Base-by-base conservation (phyloP, 2,888 invertebrate species). In the Agriotes lineatus region DNA sequence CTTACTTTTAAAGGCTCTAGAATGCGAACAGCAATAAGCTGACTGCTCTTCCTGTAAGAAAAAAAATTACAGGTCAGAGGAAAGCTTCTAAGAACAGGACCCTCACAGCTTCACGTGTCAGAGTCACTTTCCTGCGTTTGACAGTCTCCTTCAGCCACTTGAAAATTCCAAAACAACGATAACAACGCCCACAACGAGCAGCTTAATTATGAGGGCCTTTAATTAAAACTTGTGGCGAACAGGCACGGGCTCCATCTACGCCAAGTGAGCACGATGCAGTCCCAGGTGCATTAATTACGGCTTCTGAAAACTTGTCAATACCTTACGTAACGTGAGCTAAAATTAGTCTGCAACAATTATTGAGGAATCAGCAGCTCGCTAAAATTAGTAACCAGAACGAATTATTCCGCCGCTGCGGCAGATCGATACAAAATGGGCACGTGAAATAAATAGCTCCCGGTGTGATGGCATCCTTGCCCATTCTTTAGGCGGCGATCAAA, bases 171-270 rank as follows among this genome's bases (percentile, higher is more conserved):
- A 20, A 12, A 52, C 18, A 52, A 52, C 10, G 9, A 52, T 12
- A 10, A 14, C 2, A 62, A 39, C n/a, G n/a, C n/a, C n/a, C n/a
- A 25, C 25, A 52, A 50, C 18, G 16, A 22, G 25, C 30, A 56
- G 42, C 63, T 44, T 56, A 63, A 63, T 63, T 63, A 63, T 33
- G 54, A 63, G 44, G 20, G 63, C 61, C 50, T 52, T 62, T 63
- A 63, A 63, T 63, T 63, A 63, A 63, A 63, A 54, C 42, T 63
- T 44, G 63, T 44, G 20, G 22, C 10, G n/a, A 16, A 16, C 37
- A 20, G 37, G 16, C 18, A 22, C 33, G 7, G 20, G 39, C 20
- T 12, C 56, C 37, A 39, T 56, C 19, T 39, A 56, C 14, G 56
- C 56, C 37, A 56, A 56, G 39, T 39, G 14, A 33, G 7, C 20